A percentile compares a stretch with the other conserved stretches of the same genome.
Evolutionary conservation across 1,140 invertebrate species (phyloP).

Genomic region (Andricus grossulariae): DNA sequence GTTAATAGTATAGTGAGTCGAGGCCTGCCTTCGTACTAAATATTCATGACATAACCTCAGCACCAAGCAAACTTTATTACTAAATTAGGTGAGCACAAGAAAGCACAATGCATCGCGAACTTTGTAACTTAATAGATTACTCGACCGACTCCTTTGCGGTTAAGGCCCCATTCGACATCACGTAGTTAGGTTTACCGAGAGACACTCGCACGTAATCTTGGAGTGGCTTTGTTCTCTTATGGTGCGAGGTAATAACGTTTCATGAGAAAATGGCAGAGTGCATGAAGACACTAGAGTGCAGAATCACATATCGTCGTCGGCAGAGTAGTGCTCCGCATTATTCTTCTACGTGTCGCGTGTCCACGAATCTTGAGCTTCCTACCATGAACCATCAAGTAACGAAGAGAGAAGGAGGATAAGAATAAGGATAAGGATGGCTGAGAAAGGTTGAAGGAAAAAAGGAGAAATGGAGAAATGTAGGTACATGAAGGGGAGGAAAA

Average conservation of each 20-base stretch:
- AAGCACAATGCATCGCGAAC: constrained; percentile 1
- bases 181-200: constrained; percentile 18
- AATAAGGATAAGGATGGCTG: constrained; percentile 33
- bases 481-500: constrained; percentile 5
- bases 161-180: constrained; percentile 23
- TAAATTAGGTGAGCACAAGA: neutral
- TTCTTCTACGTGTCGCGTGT: constrained; percentile 55
- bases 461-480: constrained; percentile 51
- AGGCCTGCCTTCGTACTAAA: neutral
- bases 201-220: constrained; percentile 2
- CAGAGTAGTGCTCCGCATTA: constrained; percentile 47
- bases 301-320: constrained; percentile 43
- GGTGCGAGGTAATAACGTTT: constrained; percentile 55
- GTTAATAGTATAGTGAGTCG: too few species aligned
- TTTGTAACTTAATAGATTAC: constrained; percentile 22
- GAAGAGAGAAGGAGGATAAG: constrained; percentile 17
- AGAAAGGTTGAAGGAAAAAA: constrained; percentile 42
- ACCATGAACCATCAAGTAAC: constrained; percentile 27
- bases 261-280: constrained; percentile 50
- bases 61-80: neutral
- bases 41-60: neutral
- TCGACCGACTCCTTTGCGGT: neutral
- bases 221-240: constrained; percentile 51
- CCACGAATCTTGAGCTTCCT: constrained; percentile 39
- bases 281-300: constrained; percentile 54